phyloP scores from a whole-genome alignment of 2,888 invertebrate genomes.

The Lochmaea capreae region DNA sequence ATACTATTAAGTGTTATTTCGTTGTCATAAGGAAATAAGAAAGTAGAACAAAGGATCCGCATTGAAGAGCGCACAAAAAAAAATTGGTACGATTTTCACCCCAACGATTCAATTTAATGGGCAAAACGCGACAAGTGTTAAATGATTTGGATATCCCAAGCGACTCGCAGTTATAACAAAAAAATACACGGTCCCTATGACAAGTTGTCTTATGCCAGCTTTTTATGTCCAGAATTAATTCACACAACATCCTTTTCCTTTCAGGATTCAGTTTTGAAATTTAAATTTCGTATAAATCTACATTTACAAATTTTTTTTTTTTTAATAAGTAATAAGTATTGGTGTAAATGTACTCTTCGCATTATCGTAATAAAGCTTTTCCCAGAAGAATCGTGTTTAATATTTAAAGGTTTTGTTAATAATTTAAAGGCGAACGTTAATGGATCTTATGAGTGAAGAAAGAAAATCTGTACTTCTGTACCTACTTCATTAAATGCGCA shows the following conservation, averaged over 20 bases:
- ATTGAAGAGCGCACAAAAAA: constrained; percentile 16
- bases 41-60: constrained; percentile 28
- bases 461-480: constrained; percentile 2
- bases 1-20: neutral
- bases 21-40: constrained; percentile 9
- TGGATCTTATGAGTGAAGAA: constrained; percentile 15
- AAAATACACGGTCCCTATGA: constrained; percentile 20
- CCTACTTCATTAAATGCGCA: neutral
- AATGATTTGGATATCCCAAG: constrained; percentile 37
- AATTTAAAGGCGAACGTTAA: constrained; percentile 13
- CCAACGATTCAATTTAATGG: constrained; percentile 40
- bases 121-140: constrained; percentile 37
- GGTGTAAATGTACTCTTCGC: neutral
- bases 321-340: neutral
- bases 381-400: neutral
- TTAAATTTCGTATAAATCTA: constrained; percentile 15
- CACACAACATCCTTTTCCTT: constrained; percentile 14
- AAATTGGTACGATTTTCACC: constrained; percentile 39
- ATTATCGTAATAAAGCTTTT: neutral
- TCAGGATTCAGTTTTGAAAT: constrained; percentile 5
- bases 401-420: constrained; percentile 13
- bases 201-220: constrained; percentile 23
- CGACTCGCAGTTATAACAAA: constrained; percentile 30
- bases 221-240: constrained; percentile 17
- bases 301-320: neutral